Percentiles rank a stretch among this genome's conserved stretches.
These are phyloP conservation scores for Ctenicera cuprea DNA, from an alignment of 2,888 invertebrate species.

Conservation along the genomic window DNA sequence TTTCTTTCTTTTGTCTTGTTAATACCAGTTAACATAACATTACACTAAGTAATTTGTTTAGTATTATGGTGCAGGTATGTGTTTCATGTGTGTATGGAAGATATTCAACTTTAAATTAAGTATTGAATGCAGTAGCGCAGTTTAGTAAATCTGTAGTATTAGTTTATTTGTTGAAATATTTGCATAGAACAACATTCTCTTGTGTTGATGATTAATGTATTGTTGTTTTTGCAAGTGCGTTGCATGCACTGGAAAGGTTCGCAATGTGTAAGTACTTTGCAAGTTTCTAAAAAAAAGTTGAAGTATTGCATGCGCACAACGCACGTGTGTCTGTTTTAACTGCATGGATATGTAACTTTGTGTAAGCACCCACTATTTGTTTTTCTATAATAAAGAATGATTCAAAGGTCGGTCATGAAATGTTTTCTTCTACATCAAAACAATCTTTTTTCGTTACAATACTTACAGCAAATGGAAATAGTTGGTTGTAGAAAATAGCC, in stretches of 20 bases:
- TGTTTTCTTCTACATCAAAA: neutral
- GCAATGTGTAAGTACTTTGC: conserved; percentile 89
- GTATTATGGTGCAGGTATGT: conserved; percentile 8
- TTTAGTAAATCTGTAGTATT: conserved; percentile 6
- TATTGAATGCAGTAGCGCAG: neutral
- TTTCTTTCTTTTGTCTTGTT: conserved; percentile 16
- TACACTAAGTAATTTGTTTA: conserved; percentile 26
- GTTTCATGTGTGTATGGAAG: conserved; percentile 14
- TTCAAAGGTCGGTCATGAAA: too few species aligned
- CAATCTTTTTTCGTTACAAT: too few species aligned
- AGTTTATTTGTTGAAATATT: conserved; percentile 10
- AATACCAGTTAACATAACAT: neutral
- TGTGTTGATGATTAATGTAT: conserved; percentile 64
- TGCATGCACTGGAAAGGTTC: conserved; percentile 93
- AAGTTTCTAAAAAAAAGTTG: conserved; percentile 15
- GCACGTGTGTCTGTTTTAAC: conserved; percentile 31
- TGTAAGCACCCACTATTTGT: conserved; percentile 10
- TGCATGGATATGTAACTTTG: conserved; percentile 23
- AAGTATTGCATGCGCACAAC: conserved; percentile 31
- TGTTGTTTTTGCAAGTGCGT: conserved; percentile 79
- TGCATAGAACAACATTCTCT: conserved; percentile 27
- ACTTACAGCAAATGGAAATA: too few species aligned
- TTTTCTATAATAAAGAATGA: conserved; percentile 4
- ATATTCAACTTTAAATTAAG: too few species aligned
- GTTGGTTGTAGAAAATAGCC: too few species aligned